A percentile compares a stretch with the other conserved stretches of the same genome.
These are phyloP conservation scores for Drosophila vallismaia DNA, from an alignment of 2,888 invertebrate species.

Conservation along the genomic window DNA sequence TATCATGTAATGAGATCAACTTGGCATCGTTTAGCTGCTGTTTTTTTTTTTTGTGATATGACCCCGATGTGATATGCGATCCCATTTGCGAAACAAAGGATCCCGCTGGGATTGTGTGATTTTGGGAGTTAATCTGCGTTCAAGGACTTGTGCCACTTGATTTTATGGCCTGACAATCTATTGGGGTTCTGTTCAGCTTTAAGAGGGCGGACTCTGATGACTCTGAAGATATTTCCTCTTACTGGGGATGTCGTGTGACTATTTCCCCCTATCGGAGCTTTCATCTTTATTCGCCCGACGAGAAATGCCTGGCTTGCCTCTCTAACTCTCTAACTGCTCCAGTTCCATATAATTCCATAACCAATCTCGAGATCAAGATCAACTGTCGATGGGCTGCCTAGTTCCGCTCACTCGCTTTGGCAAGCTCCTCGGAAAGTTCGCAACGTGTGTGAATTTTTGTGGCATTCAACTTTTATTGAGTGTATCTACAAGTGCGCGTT, in stretches of 20 bases:
- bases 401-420: constrained; percentile 5
- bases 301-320: neutral
- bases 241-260: neutral
- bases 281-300: constrained; percentile 17
- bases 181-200: no score
- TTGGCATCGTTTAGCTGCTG: constrained; percentile 28
- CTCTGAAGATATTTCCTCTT: no score
- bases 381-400: constrained; percentile 31
- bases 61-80: constrained; percentile 21
- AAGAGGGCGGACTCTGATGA: no score
- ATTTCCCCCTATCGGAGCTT: constrained; percentile 22
- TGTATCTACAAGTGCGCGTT: constrained; percentile 20
- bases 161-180: neutral
- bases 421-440: constrained; percentile 6
- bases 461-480: constrained; percentile 36
- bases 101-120: constrained; percentile 25
- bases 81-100: constrained; percentile 28
- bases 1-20: constrained; percentile 40
- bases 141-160: constrained; percentile 8
- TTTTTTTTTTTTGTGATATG: no score
- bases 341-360: constrained; percentile 31
- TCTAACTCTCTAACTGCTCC: constrained; percentile 18
- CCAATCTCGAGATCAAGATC: constrained; percentile 33
- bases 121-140: constrained; percentile 23
- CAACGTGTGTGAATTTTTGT: constrained; percentile 41